Base-by-base conservation (phyloP, 2,888 invertebrate species). In the Microplitis manilae region DNA sequence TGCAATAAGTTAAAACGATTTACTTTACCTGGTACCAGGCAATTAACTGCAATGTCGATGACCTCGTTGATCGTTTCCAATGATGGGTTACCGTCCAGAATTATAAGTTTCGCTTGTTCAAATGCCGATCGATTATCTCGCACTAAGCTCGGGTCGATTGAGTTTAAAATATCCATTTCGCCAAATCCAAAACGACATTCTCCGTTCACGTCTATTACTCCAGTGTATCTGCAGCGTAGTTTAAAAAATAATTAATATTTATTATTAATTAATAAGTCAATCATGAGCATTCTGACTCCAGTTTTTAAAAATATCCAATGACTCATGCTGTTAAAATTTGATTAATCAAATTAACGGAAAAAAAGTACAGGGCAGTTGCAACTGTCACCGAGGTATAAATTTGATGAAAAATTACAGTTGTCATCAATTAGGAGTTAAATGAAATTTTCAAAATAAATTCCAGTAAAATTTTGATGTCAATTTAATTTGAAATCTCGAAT, bases 41-140 rank as follows among this genome's bases (percentile, higher is more conserved):
- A 88, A 65, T 91, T 86, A 8, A 90, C 84, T 67, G 96, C 95
- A 15, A 95, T 86, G 77, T 92, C 88, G 72, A 96, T 88, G 38
- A 94, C 89, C 70, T 92, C 91, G 81, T 92, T 90, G 86, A 97
- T 94, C 0, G 96, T 93, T 30, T 92, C 90, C 65, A 92, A 85
- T 0, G 95, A 93, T 67, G 96, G 87, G 90, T 98, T 98, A 7
- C 95, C 96, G 89, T 98, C 98, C 73, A 98, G 90, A 20, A 97
- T 91, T 8, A 98, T 92, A 41, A 98, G 89, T 0, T 96, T 94
- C 0, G 96, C 92, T 8, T 90, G 87, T 80, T 91, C 90, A 39
- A 98, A 90, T 1, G 92, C 86, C 0, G 92, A 87, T 76, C 93
- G 91, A 85, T 94, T 92, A 73, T 91, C 90, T 77, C 91, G 91